These are phyloP conservation scores for Drosophila hydei DNA, from an alignment of 1,140 invertebrate species.

Conservation along the genomic window DNA sequence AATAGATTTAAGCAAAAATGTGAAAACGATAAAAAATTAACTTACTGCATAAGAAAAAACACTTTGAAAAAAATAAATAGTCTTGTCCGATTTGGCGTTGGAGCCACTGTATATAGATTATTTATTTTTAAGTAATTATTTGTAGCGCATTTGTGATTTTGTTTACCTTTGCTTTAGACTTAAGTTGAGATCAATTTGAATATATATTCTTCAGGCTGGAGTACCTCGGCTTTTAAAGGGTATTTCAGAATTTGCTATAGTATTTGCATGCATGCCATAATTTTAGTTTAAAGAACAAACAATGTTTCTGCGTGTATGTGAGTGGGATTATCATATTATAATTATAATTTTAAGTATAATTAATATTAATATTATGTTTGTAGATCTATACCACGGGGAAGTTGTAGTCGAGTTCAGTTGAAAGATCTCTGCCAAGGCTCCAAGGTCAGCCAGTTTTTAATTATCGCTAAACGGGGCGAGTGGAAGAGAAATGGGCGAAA, in stretches of 20 bases:
- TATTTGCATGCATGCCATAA: conserved; percentile 4
- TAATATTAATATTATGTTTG: neutral
- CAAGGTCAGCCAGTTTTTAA: conserved; percentile 29
- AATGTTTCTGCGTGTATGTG: conserved; percentile 6
- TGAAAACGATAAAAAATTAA: too few species aligned
- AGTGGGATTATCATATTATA: conserved; percentile 5
- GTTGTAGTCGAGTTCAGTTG: conserved; percentile 1
- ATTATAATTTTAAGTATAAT: neutral
- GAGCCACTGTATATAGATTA: conserved; percentile 1
- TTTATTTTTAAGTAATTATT: neutral
- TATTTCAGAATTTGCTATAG: neutral
- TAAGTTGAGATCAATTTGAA: conserved; percentile 75
- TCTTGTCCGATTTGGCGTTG: too few species aligned
- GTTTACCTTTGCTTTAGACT: conserved; percentile 41
- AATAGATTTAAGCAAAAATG: too few species aligned
- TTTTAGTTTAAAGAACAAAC: conserved; percentile 5
- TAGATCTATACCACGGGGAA: conserved; percentile 1
- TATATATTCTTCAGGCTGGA: conserved; percentile 31
- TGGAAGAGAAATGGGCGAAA: conserved; percentile 13
- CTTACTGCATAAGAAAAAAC: too few species aligned
- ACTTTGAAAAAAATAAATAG: too few species aligned
- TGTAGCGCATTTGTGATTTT: conserved; percentile 20
- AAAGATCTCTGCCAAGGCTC: neutral
- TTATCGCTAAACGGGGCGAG: conserved; percentile 56
- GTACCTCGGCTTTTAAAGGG: neutral